Evolutionary conservation across 2,888 invertebrate species (phyloP), one percentile per base, ranked within the genome.

Genomic region (Macroteleia sp.): DNA sequence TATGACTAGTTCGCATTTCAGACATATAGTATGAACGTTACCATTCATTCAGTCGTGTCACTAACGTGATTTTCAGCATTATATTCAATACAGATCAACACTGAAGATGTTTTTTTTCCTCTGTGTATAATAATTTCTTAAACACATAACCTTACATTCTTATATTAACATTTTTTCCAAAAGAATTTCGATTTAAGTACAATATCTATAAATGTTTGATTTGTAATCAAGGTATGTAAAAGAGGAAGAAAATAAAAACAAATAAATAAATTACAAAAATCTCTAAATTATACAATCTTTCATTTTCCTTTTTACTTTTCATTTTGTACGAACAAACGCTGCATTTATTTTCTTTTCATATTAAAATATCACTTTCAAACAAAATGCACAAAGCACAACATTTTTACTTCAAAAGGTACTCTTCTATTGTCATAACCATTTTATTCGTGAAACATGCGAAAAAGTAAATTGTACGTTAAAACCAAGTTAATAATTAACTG

Each of bases 391-490:
- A 16, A 46, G 14, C 5, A 5, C 28, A 19, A 46, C 8, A 16
- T 28, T 46, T 20, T 14, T 46, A 16, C 16, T 46, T 28, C 16
- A 46, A 46, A 25, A 19, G 14, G n/a, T 28, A 1, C 19, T 16
- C 28, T 28, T 28, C 28, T 16, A 46, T 46, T 25, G 28, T 46
- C 25, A 46, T 46, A 46, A 28, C 28, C 10, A 28, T 46, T 28
- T 28, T 14, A 16, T 16, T 46, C 28, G 28, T 14, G 4, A 46
- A 46, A 28, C 16, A 16, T n/a, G 9, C 19, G 14, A n/a, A 46
- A 46, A 28, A 14, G 9, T 16, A 28, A 46, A 41, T 41, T 19
- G 19, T 19, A 19, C 19, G 2, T 19, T 10, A 17, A 19, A 41
- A 9, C 41, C 8, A 17, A 41, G 19, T 41, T 41, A 41, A 41